These are phyloP conservation scores for Callionymus lyra DNA, from an alignment of 2,113 vertebrate species.

Conservation along the genomic window DNA sequence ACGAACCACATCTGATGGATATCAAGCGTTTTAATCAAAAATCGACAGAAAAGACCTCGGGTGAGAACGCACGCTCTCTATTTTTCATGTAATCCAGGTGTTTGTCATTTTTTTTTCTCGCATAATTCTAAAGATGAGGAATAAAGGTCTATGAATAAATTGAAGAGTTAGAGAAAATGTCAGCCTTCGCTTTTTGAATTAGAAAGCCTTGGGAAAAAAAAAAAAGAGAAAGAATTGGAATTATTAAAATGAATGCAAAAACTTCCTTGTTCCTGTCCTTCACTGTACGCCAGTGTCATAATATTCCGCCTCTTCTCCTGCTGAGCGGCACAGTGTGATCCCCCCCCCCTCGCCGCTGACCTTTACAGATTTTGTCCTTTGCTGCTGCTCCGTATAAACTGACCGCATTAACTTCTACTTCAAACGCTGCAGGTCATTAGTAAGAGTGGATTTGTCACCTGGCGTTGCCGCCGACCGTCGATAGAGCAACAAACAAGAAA, in stretches of 20 bases:
- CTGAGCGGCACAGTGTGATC: slow-evolving; percentile 44
- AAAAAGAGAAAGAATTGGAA: neutral
- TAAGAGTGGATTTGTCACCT: slow-evolving; percentile 54
- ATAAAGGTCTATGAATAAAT: neutral
- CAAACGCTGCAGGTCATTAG: slow-evolving; percentile 56
- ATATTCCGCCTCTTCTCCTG: slow-evolving; percentile 30
- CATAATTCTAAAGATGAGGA: neutral
- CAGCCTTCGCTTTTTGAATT: too few relatives aligned
- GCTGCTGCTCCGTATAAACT: slow-evolving; percentile 45
- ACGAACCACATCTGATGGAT: too few relatives aligned
- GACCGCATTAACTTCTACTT: slow-evolving; percentile 64
- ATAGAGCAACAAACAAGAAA: slow-evolving; percentile 13
- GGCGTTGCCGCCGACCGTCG: slow-evolving; percentile 45
- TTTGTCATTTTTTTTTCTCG: neutral
- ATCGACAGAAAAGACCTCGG: too few relatives aligned
- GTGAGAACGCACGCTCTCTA: too few relatives aligned
- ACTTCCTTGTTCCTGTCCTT: slow-evolving; percentile 37
- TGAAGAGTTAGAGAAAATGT: neutral
- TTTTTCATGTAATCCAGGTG: too few relatives aligned
- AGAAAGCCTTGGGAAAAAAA: too few relatives aligned
- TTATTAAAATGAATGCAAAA: slow-evolving; percentile 23
- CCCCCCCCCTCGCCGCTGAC: slow-evolving; percentile 40
- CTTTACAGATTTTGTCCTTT: slow-evolving; percentile 53
- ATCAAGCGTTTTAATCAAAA: too few relatives aligned
- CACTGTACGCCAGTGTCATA: slow-evolving; percentile 38